Percentiles rank a stretch among this genome's conserved stretches.
Evolutionary conservation across 2,113 vertebrate genomes (phyloP).

Genomic region (Poecilia latipinna): DNA sequence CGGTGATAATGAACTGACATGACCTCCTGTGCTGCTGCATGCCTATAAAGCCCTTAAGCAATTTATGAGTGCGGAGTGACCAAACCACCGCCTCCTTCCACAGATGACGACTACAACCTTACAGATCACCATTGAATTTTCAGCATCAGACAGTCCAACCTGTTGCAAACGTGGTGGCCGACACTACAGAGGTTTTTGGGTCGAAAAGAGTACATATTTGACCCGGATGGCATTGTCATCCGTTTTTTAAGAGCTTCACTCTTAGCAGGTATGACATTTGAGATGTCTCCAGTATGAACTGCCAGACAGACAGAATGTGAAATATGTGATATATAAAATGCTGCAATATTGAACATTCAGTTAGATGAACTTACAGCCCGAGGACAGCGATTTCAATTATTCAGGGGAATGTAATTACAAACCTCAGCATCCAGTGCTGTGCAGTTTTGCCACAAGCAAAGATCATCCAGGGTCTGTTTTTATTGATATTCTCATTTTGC

Average conservation of each 20-base stretch:
- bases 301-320: constrained; percentile 36
- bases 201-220: constrained; percentile 37
- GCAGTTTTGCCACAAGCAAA: constrained; percentile 74
- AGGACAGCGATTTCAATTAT: constrained; percentile 76
- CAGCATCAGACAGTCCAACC: constrained; percentile 9
- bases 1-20: constrained; percentile 78
- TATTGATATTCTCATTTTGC: constrained; percentile 78
- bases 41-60: constrained; percentile 64
- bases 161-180: constrained; percentile 20
- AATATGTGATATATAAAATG: constrained; percentile 70
- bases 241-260: constrained; percentile 24
- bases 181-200: constrained; percentile 10
- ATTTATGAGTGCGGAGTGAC: constrained; percentile 74
- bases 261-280: constrained; percentile 31
- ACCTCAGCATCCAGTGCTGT: constrained; percentile 47
- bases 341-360: constrained; percentile 68
- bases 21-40: constrained; percentile 56
- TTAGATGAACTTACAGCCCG: constrained; percentile 66
- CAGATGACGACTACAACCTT: constrained; percentile 39
- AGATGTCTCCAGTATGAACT: constrained; percentile 39
- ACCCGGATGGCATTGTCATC: constrained; percentile 16
- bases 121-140: constrained; percentile 33
- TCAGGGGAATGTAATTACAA: constrained; percentile 75
- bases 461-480: constrained; percentile 73
- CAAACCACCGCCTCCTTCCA: constrained; percentile 38